Conservation (phyloP, 2,888 invertebrate genomes). For the Hesperia comma region DNA sequence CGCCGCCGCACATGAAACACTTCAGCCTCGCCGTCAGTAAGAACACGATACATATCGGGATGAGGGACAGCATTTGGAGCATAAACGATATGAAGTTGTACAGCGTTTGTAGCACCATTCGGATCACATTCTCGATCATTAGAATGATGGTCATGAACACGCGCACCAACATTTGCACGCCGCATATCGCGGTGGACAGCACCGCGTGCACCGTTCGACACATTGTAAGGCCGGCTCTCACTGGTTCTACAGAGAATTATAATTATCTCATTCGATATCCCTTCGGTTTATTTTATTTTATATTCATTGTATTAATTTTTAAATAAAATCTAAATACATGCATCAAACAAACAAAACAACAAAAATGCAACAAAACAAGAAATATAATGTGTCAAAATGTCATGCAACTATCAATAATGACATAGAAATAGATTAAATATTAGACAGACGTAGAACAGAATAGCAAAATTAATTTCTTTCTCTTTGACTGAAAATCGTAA, state of each 20-base stretch:
- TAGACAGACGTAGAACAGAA: not conserved
- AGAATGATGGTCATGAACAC: constrained; percentile 72
- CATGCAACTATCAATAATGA: not conserved
- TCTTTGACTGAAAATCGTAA: too few species aligned
- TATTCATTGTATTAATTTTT: not conserved
- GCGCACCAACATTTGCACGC: constrained; percentile 69
- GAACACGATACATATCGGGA: constrained; percentile 71
- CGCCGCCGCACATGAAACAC: constrained; percentile 71
- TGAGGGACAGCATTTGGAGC: constrained; percentile 67
- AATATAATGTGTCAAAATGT: not conserved
- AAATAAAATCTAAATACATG: not conserved
- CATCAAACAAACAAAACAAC: not conserved
- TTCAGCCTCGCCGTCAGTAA: constrained; percentile 63
- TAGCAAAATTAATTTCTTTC: not conserved
- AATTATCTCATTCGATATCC: too few species aligned
- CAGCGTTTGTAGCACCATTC: constrained; percentile 68
- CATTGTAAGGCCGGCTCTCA: constrained; percentile 48
- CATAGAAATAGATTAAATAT: not conserved
- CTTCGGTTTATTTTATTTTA: constrained; percentile 1
- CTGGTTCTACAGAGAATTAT: too few species aligned
- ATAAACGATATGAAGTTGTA: constrained; percentile 73
- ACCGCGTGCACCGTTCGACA: constrained; percentile 69
- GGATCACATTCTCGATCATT: constrained; percentile 70
- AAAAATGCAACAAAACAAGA: not conserved
- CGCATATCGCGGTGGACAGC: constrained; percentile 63